Evolutionary conservation across 2,888 invertebrate species (phyloP), one percentile per base, ranked within the genome.

Genomic region (Lagria hirta): DNA sequence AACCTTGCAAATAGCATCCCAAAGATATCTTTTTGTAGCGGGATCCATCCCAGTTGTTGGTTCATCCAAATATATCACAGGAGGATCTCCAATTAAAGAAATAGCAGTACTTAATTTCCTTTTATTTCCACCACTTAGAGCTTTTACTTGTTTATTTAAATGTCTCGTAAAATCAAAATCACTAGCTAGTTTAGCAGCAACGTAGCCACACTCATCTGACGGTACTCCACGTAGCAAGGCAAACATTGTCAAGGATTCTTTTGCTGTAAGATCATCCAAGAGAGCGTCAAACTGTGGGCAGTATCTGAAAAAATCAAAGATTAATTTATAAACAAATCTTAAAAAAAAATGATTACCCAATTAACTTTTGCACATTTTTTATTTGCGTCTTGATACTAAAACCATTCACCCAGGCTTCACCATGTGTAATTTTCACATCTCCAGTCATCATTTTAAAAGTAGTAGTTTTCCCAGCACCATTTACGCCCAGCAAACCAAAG

Each of bases 401-500:
- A 1, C 68, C 66, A 14, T 62, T 55, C 6, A 90, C 78, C 69
- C 75, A 86, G 0, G 84, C 87, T 33, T 83, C 78, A 0, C 90
- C 90, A 34, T 75, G 76, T 0, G 84, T 80, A 6, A 88, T 79
- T 3, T 71, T 69, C 60, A 84, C 84, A 63, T 90, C 91, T 0
- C 93, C 92, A 30, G 92, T 92, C 58, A 93, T 73, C 86, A 92
- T 90, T 72, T 88, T 88, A 67, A 95, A 95, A 0, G 93, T 92
- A 1, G 85, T 83, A 0, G 89, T 90, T 70, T 91, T 92, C 0
- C 91, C 91, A 2, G 91, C 90, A 5, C 92, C 91, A 66, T 92
- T 91, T 0, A 89, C 83, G 1, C 91, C 89, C 30, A 91, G 72
- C 22, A 91, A 69, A 1, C 90, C 90, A 60, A 91, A 91, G 61